Evolutionary conservation across 2,888 invertebrate species (phyloP).

Genomic region (Oligia latruncula): DNA sequence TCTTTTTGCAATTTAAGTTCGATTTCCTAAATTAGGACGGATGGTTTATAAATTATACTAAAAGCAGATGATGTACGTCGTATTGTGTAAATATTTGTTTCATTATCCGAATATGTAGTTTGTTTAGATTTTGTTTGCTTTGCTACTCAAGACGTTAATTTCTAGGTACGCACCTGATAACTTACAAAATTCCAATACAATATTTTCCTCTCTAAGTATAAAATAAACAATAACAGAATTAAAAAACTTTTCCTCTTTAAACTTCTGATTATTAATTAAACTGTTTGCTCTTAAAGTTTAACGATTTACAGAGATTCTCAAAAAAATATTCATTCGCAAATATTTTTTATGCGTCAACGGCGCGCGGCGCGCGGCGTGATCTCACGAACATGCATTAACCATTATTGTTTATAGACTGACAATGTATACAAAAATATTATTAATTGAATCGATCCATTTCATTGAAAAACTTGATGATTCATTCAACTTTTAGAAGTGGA

Average conservation of each 20-base stretch:
- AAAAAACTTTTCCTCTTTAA: slow-evolving; percentile 10
- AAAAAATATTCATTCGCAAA: slow-evolving; percentile 24
- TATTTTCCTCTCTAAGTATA: slow-evolving; percentile 1
- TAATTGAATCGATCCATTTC: slow-evolving; percentile 24
- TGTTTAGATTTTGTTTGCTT: slow-evolving; percentile 7
- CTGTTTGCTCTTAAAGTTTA: slow-evolving; percentile 9
- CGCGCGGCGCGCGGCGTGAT: background rate
- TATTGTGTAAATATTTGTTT: background rate
- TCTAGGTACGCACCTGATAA: background rate
- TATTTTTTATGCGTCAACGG: slow-evolving; percentile 20
- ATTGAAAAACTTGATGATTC: slow-evolving; percentile 41
- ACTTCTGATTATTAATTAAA: slow-evolving; percentile 12
- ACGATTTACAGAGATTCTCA: slow-evolving; percentile 17
- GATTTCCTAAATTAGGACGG: background rate
- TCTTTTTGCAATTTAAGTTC: background rate
- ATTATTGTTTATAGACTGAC: slow-evolving; percentile 28
- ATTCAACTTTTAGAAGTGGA: slow-evolving; percentile 43
- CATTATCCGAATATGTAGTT: background rate
- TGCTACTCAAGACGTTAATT: background rate
- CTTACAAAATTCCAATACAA: slow-evolving; percentile 9
- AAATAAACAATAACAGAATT: slow-evolving; percentile 17
- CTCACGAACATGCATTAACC: slow-evolving; percentile 36
- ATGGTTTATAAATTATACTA: background rate
- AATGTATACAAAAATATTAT: slow-evolving; percentile 46
- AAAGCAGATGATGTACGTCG: background rate